Conservation (phyloP, 1,140 invertebrate species). For the Musca vetustissima region DNA sequence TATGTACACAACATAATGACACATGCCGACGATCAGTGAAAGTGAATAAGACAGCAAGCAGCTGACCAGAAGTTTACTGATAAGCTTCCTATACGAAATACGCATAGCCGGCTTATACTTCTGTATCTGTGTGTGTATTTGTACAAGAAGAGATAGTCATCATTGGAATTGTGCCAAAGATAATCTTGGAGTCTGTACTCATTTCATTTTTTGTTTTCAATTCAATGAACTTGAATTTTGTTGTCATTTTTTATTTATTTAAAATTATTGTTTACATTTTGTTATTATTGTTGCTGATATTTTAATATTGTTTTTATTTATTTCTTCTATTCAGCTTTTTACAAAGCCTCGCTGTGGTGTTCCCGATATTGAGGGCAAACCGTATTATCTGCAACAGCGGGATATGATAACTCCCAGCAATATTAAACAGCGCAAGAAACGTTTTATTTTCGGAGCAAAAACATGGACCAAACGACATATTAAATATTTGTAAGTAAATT, state of each 20-base stretch:
- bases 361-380: conserved; percentile 58
- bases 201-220: neutral
- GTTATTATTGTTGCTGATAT: conserved; percentile 17
- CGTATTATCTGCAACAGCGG: conserved; percentile 31
- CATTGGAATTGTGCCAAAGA: conserved; percentile 2
- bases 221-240: conserved; percentile 25
- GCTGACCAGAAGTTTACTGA: too few species aligned
- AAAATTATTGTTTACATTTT: conserved; percentile 1
- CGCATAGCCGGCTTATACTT: neutral
- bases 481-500: conserved; percentile 64
- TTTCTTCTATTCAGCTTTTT: conserved; percentile 59
- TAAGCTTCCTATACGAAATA: too few species aligned
- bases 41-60: too few species aligned
- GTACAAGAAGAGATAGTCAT: neutral
- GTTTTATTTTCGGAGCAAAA: conserved; percentile 61
- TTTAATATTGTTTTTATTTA: conserved; percentile 30
- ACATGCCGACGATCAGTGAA: neutral
- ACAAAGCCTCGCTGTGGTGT: conserved; percentile 66
- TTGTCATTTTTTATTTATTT: neutral
- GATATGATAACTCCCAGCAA: conserved; percentile 35
- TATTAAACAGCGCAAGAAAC: conserved; percentile 44
- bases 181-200: too few species aligned
- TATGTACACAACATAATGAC: conserved; percentile 51
- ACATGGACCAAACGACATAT: conserved; percentile 66
- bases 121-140: neutral